A percentile compares a stretch with the other conserved stretches of the same genome.
These are phyloP conservation scores for Parazoanthus atlanticus DNA, from an alignment of 92 coral and sea anemone genomes.

Conservation along the genomic window DNA sequence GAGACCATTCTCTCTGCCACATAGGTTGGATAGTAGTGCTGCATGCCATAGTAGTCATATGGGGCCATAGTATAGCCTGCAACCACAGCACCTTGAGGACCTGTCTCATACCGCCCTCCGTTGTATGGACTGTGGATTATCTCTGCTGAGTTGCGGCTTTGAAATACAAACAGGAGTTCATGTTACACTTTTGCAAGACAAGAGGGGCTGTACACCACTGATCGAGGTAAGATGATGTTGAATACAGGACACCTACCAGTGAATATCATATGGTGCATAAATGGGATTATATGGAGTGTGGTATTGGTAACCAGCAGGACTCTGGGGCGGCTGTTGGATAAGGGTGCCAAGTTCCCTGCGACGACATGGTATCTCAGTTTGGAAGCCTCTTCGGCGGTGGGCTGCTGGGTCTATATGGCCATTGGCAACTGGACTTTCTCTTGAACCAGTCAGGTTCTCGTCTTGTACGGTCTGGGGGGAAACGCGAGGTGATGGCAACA, in stretches of 20 bases:
- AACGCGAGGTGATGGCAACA: slow-evolving; percentile 83
- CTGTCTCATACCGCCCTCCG: slow-evolving; percentile 30
- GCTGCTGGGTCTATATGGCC: slow-evolving; percentile 73
- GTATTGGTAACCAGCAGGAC: slow-evolving; percentile 20
- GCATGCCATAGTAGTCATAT: slow-evolving; percentile 4
- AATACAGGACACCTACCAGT: slow-evolving; percentile 18
- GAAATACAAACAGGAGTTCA: not conserved
- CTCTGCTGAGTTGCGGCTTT: slow-evolving; percentile 39
- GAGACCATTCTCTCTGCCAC: slow-evolving; percentile 39
- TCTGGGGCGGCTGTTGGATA: slow-evolving; percentile 21
- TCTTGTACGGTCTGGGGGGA: slow-evolving; percentile 96
- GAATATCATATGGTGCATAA: slow-evolving; percentile 21
- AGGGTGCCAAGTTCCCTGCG: slow-evolving; percentile 31
- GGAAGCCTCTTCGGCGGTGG: slow-evolving; percentile 21
- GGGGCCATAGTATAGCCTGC: slow-evolving; percentile 35
- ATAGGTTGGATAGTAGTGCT: not conserved
- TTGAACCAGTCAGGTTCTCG: slow-evolving; percentile 71
- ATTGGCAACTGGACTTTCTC: slow-evolving; percentile 66
- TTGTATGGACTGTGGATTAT: slow-evolving; percentile 6
- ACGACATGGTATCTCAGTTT: slow-evolving; percentile 4
- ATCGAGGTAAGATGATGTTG: not conserved
- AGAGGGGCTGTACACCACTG: not conserved
- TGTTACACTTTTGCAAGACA: not conserved
- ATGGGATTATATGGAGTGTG: not conserved
- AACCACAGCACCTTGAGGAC: slow-evolving; percentile 30